These are phyloP conservation scores for Melanostoma scalare DNA, from an alignment of 2,888 invertebrate genomes.

Conservation along the genomic window DNA sequence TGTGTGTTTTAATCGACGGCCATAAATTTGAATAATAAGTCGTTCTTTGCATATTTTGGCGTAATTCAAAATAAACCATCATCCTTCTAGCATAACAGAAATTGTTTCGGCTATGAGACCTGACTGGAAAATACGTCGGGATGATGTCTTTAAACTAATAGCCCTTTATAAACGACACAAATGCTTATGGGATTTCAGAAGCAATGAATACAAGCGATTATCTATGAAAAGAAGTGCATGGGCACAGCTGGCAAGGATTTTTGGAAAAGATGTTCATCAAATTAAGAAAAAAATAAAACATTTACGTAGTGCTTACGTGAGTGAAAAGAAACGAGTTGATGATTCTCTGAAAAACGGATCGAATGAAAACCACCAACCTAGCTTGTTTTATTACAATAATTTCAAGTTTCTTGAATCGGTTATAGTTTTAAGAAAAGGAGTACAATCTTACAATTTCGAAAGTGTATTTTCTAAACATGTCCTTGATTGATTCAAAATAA, in stretches of 20 bases:
- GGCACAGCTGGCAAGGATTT: conserved; percentile 54
- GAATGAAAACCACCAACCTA: conserved; percentile 33
- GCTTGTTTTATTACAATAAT: conserved; percentile 68
- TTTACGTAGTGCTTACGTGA: conserved; percentile 67
- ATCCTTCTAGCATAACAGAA: no score
- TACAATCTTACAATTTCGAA: neutral
- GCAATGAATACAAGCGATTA: conserved; percentile 63
- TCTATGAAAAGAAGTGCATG: conserved; percentile 67
- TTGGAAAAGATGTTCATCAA: conserved; percentile 51
- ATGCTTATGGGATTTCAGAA: conserved; percentile 71
- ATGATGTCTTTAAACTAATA: conserved; percentile 25
- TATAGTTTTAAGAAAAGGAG: conserved; percentile 44
- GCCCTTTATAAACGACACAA: conserved; percentile 59
- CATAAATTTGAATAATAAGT: no score
- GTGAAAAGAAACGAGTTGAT: conserved; percentile 71
- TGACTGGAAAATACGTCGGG: conserved; percentile 35
- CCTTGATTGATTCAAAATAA: neutral
- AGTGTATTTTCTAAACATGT: neutral
- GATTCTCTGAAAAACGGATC: conserved; percentile 17
- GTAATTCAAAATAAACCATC: no score
- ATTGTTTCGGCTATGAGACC: no score
- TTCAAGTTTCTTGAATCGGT: conserved; percentile 64
- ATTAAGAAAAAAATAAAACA: conserved; percentile 73
- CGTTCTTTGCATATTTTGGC: no score
- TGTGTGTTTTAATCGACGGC: no score